These are phyloP conservation scores for Gymnocheta viridis DNA, from an alignment of 2,888 invertebrate genomes.

Conservation along the genomic window DNA sequence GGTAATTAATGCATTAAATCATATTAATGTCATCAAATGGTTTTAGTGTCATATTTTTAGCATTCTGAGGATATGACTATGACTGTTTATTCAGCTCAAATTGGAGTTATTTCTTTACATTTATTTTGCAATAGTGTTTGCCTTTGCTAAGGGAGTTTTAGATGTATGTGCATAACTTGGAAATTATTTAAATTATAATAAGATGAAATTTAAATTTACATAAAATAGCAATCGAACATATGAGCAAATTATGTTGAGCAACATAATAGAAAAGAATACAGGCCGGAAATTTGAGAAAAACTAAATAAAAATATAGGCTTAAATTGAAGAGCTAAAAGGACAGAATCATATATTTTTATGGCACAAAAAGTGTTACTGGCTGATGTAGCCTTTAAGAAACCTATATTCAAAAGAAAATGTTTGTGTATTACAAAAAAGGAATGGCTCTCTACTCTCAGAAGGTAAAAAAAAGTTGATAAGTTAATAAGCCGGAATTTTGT, in stretches of 20 bases:
- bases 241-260: conserved; percentile 24
- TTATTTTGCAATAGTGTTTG: neutral
- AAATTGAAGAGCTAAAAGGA: neutral
- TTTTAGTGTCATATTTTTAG: conserved; percentile 69
- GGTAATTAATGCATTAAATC: conserved; percentile 81
- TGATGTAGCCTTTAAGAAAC: too few relatives aligned
- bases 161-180: neutral
- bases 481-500: too few relatives aligned
- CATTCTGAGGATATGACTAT: conserved; percentile 24
- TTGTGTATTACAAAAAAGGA: too few relatives aligned
- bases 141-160: conserved; percentile 1
- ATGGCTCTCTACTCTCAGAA: too few relatives aligned
- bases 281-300: neutral
- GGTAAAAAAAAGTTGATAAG: too few relatives aligned
- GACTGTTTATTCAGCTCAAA: neutral
- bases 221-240: conserved; percentile 62
- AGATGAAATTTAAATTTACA: conserved; percentile 53
- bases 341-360: too few relatives aligned
- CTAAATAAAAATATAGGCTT: neutral
- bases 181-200: conserved; percentile 57
- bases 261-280: neutral
- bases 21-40: conserved; percentile 80
- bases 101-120: neutral
- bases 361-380: too few relatives aligned
- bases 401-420: too few relatives aligned